phyloP scores from a whole-genome alignment of 1,140 invertebrate species.

The Ceratoteleas bidentatus region DNA sequence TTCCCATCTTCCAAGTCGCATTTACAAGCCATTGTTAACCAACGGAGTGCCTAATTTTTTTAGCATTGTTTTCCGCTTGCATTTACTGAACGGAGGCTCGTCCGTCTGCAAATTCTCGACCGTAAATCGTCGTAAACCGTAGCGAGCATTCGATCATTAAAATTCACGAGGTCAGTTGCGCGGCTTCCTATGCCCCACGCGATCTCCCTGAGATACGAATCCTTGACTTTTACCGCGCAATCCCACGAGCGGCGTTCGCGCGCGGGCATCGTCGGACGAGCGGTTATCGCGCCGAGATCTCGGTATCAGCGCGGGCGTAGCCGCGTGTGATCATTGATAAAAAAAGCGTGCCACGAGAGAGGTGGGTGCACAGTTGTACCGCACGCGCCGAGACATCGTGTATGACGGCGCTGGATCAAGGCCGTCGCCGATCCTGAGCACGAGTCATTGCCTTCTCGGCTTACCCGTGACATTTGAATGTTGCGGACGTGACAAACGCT shows the following conservation, averaged over 20 bases:
- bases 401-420: conserved; percentile 51
- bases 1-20: too few relatives aligned
- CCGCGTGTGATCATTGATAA: conserved; percentile 30
- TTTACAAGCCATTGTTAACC: too few relatives aligned
- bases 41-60: too few relatives aligned
- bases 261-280: conserved; percentile 33
- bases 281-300: conserved; percentile 39
- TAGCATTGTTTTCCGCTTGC: too few relatives aligned
- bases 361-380: conserved; percentile 32
- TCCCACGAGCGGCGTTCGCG: conserved; percentile 56
- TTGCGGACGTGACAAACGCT: conserved; percentile 48
- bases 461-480: conserved; percentile 64
- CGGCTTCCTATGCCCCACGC: conserved; percentile 18
- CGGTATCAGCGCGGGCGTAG: conserved; percentile 24
- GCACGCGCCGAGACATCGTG: conserved; percentile 33
- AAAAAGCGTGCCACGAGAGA: conserved; percentile 23
- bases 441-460: conserved; percentile 49
- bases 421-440: conserved; percentile 19
- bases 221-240: conserved; percentile 70
- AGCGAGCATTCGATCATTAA: conserved; percentile 11
- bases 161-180: conserved; percentile 40
- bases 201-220: conserved; percentile 47
- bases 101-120: not conserved
- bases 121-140: conserved; percentile 9
- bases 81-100: too few relatives aligned